Conservation (phyloP, 2,113 vertebrate species). For the Antechinus stuartii region DNA sequence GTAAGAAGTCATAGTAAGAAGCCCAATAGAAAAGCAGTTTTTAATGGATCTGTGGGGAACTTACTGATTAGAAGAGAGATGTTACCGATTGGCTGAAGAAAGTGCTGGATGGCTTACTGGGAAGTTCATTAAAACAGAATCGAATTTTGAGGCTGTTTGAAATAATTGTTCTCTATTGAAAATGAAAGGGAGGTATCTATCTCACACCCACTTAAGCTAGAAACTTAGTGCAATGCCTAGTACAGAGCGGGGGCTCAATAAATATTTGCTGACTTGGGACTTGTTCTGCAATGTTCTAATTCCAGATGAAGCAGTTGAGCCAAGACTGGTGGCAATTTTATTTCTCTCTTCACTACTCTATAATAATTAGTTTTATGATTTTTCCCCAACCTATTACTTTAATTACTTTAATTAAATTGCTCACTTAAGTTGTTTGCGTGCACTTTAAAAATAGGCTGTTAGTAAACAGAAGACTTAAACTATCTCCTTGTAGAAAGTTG, state of each 20-base stretch:
- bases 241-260: neutral
- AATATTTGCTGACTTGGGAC: neutral
- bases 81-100: neutral
- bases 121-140: neutral
- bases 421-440: conserved; percentile 63
- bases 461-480: conserved; percentile 62
- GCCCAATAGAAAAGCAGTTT: neutral
- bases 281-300: neutral
- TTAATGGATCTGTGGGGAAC: neutral
- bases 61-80: neutral
- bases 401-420: conserved; percentile 78
- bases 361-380: conserved; percentile 73
- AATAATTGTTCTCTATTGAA: neutral
- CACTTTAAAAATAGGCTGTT: conserved; percentile 59
- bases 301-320: conserved; percentile 14
- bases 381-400: conserved; percentile 74
- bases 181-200: neutral
- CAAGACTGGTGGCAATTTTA: conserved; percentile 69
- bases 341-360: conserved; percentile 37
- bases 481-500: conserved; percentile 39
- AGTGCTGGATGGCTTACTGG: neutral
- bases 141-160: neutral
- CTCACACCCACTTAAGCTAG: neutral
- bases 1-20: neutral
- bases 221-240: neutral